Percentiles rank a stretch among this genome's conserved stretches.
These are phyloP conservation scores for Micronisus gabar DNA, from an alignment of 2,113 vertebrate species.

Conservation along the genomic window DNA sequence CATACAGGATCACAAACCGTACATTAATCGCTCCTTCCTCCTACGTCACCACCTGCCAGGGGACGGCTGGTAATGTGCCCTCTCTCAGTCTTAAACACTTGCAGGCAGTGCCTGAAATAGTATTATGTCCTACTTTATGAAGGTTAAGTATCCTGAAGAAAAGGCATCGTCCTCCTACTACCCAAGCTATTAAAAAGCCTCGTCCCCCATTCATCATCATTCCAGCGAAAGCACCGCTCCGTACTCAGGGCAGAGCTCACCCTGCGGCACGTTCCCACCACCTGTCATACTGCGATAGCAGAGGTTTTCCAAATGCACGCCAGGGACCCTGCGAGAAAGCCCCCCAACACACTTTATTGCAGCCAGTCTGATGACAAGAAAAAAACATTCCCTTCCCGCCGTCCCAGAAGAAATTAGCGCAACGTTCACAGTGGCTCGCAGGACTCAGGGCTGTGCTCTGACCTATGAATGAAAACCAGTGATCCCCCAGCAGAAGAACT, in stretches of 20 bases:
- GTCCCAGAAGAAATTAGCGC: not conserved
- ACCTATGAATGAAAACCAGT: not conserved
- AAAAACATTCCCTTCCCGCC: not conserved
- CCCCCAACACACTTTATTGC: not conserved
- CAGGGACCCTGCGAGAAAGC: not conserved
- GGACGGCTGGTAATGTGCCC: not conserved
- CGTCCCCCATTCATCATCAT: not conserved
- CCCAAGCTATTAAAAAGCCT: constrained; percentile 4
- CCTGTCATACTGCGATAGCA: not conserved
- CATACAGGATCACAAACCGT: not conserved
- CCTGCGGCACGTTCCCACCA: not conserved
- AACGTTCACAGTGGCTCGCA: not conserved
- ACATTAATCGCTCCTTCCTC: not conserved
- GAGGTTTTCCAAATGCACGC: fast-evolving
- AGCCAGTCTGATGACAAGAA: not conserved
- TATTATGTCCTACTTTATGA: not conserved
- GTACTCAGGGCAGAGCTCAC: not conserved
- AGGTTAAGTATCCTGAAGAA: constrained; percentile 23
- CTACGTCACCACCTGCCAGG: not conserved
- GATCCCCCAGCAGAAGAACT: not conserved
- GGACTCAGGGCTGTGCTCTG: not conserved
- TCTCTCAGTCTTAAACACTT: not conserved
- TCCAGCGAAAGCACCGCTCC: fast-evolving
- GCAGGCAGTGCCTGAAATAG: not conserved
- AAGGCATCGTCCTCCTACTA: not conserved